Percentiles rank a stretch among this genome's conserved stretches.
These are phyloP conservation scores for Semaprochilodus insignis DNA, from an alignment of 2,797 vertebrate genomes.

Conservation along the genomic window DNA sequence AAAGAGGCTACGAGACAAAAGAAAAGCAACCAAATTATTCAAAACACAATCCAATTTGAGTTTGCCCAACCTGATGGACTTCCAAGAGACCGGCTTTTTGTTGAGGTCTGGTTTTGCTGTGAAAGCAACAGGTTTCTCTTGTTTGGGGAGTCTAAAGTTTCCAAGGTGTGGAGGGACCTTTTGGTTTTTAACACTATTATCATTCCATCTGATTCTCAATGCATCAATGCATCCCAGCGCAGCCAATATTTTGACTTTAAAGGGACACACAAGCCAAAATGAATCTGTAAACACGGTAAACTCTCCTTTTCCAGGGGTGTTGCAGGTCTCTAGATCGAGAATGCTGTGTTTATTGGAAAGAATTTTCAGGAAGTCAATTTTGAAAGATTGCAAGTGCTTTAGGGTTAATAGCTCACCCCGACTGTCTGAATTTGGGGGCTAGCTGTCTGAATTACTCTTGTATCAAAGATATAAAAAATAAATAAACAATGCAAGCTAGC, in stretches of 20 bases:
- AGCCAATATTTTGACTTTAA: not conserved
- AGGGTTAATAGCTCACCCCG: too few relatives aligned
- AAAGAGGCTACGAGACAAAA: slow-evolving; percentile 29
- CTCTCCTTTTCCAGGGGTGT: too few relatives aligned
- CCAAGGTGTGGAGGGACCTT: not conserved
- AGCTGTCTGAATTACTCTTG: too few relatives aligned
- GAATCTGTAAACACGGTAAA: too few relatives aligned
- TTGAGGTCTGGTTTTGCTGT: not conserved
- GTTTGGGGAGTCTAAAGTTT: slow-evolving; percentile 14
- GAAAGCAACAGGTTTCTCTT: not conserved
- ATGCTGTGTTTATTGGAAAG: too few relatives aligned
- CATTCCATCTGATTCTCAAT: not conserved
- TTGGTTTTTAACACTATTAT: not conserved
- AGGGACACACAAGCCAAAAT: too few relatives aligned
- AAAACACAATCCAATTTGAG: not conserved
- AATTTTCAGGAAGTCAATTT: too few relatives aligned
- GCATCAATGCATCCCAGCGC: not conserved
- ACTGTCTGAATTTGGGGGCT: too few relatives aligned
- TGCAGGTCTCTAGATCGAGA: too few relatives aligned
- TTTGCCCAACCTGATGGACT: not conserved
- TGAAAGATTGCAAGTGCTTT: too few relatives aligned
- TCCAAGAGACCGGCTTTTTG: not conserved
- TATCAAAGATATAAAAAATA: too few relatives aligned
- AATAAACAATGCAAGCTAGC: too few relatives aligned
- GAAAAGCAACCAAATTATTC: not conserved